Conservation (phyloP, 2,797 vertebrate genomes). For the Danio kyathit region DNA sequence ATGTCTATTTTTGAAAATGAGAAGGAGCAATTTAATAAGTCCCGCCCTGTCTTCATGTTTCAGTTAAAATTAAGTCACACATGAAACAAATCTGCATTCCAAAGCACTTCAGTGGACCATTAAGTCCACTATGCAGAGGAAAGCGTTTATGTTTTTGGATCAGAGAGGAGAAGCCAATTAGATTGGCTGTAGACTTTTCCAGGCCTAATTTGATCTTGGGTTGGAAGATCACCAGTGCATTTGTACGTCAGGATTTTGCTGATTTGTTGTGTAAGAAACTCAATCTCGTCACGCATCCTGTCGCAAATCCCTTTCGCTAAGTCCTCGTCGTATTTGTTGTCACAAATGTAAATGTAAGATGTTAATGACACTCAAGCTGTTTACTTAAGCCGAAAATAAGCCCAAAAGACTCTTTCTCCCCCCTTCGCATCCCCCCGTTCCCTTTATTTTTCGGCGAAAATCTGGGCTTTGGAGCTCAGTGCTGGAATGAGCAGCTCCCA, state of each 20-base stretch:
- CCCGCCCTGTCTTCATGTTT: too few species aligned
- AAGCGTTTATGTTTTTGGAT: conserved; percentile 61
- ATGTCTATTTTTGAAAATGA: too few species aligned
- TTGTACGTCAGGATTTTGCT: conserved; percentile 32
- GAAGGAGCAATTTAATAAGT: too few species aligned
- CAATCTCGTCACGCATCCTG: conserved; percentile 34
- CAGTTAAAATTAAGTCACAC: too few species aligned
- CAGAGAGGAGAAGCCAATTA: conserved; percentile 58
- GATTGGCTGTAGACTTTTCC: conserved; percentile 61
- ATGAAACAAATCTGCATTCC: too few species aligned
- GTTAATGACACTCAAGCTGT: conserved; percentile 45
- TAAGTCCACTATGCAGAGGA: conserved; percentile 53
- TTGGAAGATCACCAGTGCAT: conserved; percentile 56
- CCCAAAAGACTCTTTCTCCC: conserved; percentile 17
- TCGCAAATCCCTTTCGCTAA: conserved; percentile 13
- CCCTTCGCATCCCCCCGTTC: neutral
- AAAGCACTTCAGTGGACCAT: too few species aligned
- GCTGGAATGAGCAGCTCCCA: conserved; percentile 59
- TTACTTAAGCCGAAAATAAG: conserved; percentile 44
- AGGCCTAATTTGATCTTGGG: conserved; percentile 56
- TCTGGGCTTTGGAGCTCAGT: conserved; percentile 50
- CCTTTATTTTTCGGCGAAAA: conserved; percentile 29
- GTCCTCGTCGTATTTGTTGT: conserved; percentile 34
- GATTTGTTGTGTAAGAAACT: conserved; percentile 44
- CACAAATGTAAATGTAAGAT: conserved; percentile 42